A percentile compares a stretch with the other conserved stretches of the same genome.
Conservation (phyloP, 2,888 invertebrate genomes). For the Apamea epomidion region DNA sequence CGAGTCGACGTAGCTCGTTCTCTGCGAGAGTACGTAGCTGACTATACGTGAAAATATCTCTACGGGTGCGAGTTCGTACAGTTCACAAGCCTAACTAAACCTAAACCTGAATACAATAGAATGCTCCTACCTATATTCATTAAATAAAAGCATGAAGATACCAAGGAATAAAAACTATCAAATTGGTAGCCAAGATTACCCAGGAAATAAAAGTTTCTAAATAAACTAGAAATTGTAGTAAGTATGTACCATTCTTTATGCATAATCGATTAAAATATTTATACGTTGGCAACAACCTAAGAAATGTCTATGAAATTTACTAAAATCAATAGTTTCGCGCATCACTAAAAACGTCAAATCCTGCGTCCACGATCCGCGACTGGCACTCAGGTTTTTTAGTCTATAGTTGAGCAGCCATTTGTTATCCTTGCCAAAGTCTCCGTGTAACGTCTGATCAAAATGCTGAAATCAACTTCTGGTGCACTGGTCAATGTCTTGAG, state of each 20-base stretch:
- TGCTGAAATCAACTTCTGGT: constrained; percentile 87
- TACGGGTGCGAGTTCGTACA: background rate
- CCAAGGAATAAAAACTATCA: background rate
- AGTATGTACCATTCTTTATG: no score
- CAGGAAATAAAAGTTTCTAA: background rate
- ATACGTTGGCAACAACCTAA: background rate
- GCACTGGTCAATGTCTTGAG: constrained; percentile 83
- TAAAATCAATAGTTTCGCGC: constrained; percentile 51
- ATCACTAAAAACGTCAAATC: constrained; percentile 66
- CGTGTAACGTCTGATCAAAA: constrained; percentile 81
- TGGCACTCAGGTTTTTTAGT: constrained; percentile 69
- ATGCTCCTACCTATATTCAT: no score
- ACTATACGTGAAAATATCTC: background rate
- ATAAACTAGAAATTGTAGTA: background rate
- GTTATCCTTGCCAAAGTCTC: constrained; percentile 82
- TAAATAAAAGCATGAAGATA: background rate
- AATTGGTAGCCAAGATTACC: background rate
- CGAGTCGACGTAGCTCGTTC: no score
- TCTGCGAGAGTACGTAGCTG: no score
- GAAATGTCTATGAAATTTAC: constrained; percentile 1
- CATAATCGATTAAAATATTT: background rate
- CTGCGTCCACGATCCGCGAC: constrained; percentile 33
- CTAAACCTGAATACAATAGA: background rate
- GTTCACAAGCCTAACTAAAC: no score
- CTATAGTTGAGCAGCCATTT: constrained; percentile 86